Evolutionary conservation across 2,113 vertebrate genomes (phyloP), one percentile per base, ranked within the genome.

Genomic region (Myotis yumanensis): DNA sequence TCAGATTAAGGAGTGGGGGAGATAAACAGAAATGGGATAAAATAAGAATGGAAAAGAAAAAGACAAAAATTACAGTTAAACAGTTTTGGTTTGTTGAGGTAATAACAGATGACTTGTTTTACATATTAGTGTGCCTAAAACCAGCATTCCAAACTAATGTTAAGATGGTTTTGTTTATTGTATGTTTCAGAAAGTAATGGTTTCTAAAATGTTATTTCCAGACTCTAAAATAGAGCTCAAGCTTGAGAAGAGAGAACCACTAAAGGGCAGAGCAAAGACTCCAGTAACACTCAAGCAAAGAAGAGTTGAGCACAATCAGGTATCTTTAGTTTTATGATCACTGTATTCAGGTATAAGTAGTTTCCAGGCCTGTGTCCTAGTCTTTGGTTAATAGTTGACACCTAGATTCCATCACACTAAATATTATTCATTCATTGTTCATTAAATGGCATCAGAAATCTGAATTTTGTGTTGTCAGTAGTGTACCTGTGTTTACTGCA

Each of bases 211-310:
- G 77, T 98, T 96, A 90, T 97, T 98, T 96, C 96, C 97, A 97
- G 99, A 98, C 96, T 97, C 97, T 0, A 98, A 98, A 89, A 95
- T 98, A 52, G 99, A 99, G 32, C 97, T 99, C 79, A 98, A 98
- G 87, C 98, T 99, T 98, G 99, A 99, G 98, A 98, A 98, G 97
- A 98, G 98, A 96, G 98, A 99, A 95, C 98, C 98, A 8, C 72
- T 99, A 93, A 99, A 99, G 97, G 98, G 99, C 97, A 98, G 98
- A 98, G 98, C 97, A 62, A 99, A 99, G 98, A 97, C 97, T 4
- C 97, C 98, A 10, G 96, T 99, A 93, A 96, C 98, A 43, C 95
- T 98, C 87, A 99, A 98, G 93, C 98, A 98, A 96, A 98, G 98
- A 96, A 99, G 98, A 98, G 95, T 96, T 84, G 99, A 99, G 89